Conservation (phyloP, 2,888 invertebrate species). For the Hylaea fasciaria region DNA sequence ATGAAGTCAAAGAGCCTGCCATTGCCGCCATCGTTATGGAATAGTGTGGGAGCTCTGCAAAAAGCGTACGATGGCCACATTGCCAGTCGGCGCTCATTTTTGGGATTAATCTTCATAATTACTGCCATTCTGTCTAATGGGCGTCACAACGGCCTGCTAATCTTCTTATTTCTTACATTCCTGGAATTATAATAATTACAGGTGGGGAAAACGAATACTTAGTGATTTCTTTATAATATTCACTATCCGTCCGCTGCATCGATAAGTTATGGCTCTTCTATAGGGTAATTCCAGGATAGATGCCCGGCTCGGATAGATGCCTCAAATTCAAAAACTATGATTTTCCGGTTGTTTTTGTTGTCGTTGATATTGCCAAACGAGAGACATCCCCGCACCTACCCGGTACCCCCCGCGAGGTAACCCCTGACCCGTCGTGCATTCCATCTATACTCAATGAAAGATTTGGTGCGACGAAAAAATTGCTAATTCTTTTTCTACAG, state of each 20-base stretch:
- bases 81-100: conserved; percentile 44
- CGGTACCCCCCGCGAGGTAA: no score
- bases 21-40: conserved; percentile 22
- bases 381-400: no score
- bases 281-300: no score
- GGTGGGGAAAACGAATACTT: not conserved
- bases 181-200: conserved; percentile 2
- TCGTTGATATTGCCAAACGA: no score
- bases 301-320: no score
- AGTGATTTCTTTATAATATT: not conserved
- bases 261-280: no score
- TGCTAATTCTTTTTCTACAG: no score
- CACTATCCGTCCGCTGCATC: not conserved
- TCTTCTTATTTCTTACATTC: conserved; percentile 49
- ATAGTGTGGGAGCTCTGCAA: conserved; percentile 22
- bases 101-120: conserved; percentile 60
- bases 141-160: conserved; percentile 51
- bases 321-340: no score
- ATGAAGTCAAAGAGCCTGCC: conserved; percentile 2
- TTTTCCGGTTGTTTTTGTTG: no score
- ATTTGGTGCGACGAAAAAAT: no score
- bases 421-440: no score
- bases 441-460: no score
- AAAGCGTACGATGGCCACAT: conserved; percentile 28
- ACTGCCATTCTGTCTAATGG: conserved; percentile 56